phyloP scores from a whole-genome alignment of 2,888 invertebrate species.

The Leuctra nigra region DNA sequence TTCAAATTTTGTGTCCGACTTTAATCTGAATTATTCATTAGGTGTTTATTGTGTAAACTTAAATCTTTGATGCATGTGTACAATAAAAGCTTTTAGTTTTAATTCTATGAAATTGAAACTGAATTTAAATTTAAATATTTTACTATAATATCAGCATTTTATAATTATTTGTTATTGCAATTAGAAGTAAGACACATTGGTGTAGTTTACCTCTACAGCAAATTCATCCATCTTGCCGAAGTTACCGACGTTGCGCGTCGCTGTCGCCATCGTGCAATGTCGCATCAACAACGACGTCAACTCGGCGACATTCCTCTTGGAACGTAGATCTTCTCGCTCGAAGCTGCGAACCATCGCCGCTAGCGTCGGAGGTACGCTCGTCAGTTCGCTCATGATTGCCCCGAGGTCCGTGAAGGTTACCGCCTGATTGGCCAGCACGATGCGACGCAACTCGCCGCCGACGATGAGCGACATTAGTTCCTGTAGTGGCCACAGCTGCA shows the following conservation, averaged over 20 bases:
- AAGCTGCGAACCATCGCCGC: not conserved
- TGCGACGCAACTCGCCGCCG: not conserved
- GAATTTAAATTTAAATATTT: too few species aligned
- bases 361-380: not conserved
- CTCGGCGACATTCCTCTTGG: not conserved
- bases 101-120: too few species aligned
- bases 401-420: constrained; percentile 30
- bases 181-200: too few species aligned
- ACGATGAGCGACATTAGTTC: constrained; percentile 37
- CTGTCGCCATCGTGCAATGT: not conserved
- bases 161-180: too few species aligned
- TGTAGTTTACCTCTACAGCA: too few species aligned
- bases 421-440: not conserved
- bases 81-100: too few species aligned
- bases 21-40: too few species aligned
- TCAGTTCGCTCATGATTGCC: not conserved
- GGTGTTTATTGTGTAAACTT: too few species aligned
- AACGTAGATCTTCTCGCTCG: not conserved
- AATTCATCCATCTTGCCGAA: not conserved
- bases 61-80: too few species aligned
- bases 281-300: not conserved
- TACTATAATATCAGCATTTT: too few species aligned
- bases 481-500: constrained; percentile 51
- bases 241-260: not conserved
- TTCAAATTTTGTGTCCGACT: not conserved